Evolutionary conservation across 2,113 vertebrate species (phyloP).

Genomic region (Carettochelys insculpta): DNA sequence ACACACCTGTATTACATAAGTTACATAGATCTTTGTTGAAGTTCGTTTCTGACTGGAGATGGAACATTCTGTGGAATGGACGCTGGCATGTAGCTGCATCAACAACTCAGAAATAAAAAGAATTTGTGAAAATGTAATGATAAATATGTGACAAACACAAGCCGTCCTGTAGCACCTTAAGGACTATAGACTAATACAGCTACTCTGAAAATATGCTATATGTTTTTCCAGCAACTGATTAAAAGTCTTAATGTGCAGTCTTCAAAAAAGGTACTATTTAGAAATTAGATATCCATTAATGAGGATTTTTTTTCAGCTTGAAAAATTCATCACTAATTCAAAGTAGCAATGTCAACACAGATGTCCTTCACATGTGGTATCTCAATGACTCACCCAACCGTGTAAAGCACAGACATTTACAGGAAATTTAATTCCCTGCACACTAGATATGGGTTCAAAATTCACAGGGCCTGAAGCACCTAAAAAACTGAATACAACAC

Average conservation of each 20-base stretch:
- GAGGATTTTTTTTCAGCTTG: neutral
- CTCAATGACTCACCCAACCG: neutral
- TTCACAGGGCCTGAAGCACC: neutral
- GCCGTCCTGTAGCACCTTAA: no score
- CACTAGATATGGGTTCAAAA: neutral
- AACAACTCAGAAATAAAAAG: neutral
- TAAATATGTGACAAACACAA: no score
- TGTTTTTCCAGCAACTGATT: neutral
- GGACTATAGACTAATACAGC: no score
- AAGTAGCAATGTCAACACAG: neutral
- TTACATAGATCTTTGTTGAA: neutral
- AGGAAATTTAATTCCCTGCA: neutral
- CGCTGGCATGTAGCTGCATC: neutral
- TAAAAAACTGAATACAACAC: neutral
- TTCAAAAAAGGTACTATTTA: neutral
- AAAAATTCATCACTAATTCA: neutral
- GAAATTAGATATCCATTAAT: neutral
- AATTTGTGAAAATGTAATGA: neutral
- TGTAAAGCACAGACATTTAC: neutral
- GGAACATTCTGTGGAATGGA: neutral
- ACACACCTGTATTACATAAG: neutral
- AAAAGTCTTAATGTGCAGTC: neutral
- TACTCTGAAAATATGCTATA: fast-evolving
- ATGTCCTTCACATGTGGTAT: neutral
- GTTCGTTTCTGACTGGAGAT: neutral